Evolutionary conservation across 2,797 vertebrate genomes (phyloP), one percentile per base, ranked within the genome.

Genomic region (Rhinogobio ventralis): DNA sequence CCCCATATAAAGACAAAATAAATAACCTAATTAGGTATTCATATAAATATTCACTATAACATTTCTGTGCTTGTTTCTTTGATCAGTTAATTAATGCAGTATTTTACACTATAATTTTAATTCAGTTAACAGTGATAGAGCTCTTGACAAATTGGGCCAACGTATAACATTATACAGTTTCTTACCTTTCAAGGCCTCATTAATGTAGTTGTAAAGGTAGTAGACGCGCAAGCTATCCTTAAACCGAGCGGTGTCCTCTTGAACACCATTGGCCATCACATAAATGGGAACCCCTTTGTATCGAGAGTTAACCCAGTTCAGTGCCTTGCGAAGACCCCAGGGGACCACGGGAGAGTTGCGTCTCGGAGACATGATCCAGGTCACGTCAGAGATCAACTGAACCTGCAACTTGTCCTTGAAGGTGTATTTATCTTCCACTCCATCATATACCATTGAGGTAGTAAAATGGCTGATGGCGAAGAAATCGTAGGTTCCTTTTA

Each of bases 151-250:
- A 53, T 3, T 7, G 20, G 13, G 5, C 20, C 51, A 80, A 78
- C n/a, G n/a, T n/a, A n/a, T n/a, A n/a, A n/a, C 42, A 60, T 39
- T 20, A 20, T 30, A 6, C 10, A 62, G 1, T 53, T 30, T 36
- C 92, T 96, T 93, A 99, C 98, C 98, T 97, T 99, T 99, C 69
- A 99, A 95, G 25, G 96, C 98, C 91, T 99, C 98, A 0, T 98
- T 99, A 87, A 99, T 93, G 82, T 99, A 99, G 91, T 95, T 98
- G 91, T 97, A 95, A 81, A 98, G 90, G 89, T 99, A 99, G 90
- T 98, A 97, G 66, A 96, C 92, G 75, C 98, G 95, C 67, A 99
- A 90, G 53, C 93, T 95, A 90, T 99, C 98, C 1, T 96, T 95
- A 86, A 95, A 94, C 42, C 87, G 92, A 1, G 94, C 94, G 0